These are phyloP conservation scores for Pygocentrus nattereri DNA, from an alignment of 2,797 vertebrate genomes.

Conservation along the genomic window DNA sequence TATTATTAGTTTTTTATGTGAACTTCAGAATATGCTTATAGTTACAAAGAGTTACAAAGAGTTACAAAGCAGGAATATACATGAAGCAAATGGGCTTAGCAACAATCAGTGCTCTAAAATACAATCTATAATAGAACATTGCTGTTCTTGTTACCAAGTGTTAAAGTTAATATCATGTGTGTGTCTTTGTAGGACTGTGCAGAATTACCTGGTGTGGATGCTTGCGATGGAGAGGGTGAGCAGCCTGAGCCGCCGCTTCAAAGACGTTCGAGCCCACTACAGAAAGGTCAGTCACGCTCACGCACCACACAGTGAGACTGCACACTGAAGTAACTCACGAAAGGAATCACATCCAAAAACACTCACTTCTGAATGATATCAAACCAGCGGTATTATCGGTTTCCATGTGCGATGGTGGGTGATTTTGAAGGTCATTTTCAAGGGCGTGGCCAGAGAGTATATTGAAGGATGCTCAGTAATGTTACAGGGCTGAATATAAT, in stretches of 20 bases:
- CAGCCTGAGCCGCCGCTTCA: constrained; percentile 91
- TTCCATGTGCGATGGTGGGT: neutral
- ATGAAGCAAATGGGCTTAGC: neutral
- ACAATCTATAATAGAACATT: neutral
- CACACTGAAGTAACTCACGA: constrained; percentile 2
- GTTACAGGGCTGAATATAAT: no score
- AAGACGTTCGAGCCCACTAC: constrained; percentile 89
- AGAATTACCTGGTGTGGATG: constrained; percentile 97
- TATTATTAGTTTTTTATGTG: no score
- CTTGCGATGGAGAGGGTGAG: constrained; percentile 88
- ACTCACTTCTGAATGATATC: neutral
- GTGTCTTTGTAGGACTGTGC: constrained; percentile 81
- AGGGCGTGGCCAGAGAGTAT: no score
- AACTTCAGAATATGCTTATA: neutral
- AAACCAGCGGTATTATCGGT: neutral
- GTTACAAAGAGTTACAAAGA: no score
- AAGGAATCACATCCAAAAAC: constrained; percentile 2
- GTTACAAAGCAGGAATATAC: neutral
- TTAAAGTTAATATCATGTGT: neutral
- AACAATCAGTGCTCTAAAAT: neutral
- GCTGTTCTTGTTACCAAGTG: neutral
- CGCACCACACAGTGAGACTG: neutral
- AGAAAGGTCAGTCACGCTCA: constrained; percentile 82
- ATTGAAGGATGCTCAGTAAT: no score
- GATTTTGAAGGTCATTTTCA: no score